Conservation (phyloP, 2,888 invertebrate genomes). For the Limnephilus lunatus region DNA sequence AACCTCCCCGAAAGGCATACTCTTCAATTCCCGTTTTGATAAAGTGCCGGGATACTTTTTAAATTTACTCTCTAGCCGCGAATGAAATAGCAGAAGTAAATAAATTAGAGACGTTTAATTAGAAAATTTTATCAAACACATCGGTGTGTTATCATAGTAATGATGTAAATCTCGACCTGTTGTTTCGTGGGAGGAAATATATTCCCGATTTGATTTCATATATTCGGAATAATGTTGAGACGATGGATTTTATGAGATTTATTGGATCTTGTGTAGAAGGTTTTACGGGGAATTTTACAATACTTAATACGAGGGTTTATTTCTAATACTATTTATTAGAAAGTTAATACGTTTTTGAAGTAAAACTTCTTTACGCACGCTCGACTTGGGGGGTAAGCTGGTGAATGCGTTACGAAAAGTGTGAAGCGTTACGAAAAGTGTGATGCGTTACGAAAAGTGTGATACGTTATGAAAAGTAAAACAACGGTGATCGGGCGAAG, state of each 20-base stretch:
- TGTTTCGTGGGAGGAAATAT: conserved; percentile 4
- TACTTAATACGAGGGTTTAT: neutral
- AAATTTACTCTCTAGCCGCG: neutral
- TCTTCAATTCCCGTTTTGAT: neutral
- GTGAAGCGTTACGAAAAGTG: no score
- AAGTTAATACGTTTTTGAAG: neutral
- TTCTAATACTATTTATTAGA: neutral
- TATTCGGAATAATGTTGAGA: neutral
- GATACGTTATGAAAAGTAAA: no score
- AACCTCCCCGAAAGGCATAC: neutral
- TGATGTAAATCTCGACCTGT: neutral
- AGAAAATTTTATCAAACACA: conserved; percentile 4
- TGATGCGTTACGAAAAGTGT: no score
- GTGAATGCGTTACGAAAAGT: no score
- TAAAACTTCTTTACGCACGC: no score
- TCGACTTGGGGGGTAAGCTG: no score
- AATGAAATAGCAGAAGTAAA: neutral
- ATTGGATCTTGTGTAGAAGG: conserved; percentile 18
- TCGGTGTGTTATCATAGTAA: neutral
- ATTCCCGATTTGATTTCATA: neutral
- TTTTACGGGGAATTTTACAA: conserved; percentile 27
- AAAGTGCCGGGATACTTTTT: conserved; percentile 8
- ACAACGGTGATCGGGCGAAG: no score
- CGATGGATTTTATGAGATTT: conserved; percentile 12
- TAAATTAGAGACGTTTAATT: neutral